Percentiles rank a stretch among this genome's conserved stretches.
phyloP scores from a whole-genome alignment of 2,113 vertebrate genomes.

The Struthio camelus region DNA sequence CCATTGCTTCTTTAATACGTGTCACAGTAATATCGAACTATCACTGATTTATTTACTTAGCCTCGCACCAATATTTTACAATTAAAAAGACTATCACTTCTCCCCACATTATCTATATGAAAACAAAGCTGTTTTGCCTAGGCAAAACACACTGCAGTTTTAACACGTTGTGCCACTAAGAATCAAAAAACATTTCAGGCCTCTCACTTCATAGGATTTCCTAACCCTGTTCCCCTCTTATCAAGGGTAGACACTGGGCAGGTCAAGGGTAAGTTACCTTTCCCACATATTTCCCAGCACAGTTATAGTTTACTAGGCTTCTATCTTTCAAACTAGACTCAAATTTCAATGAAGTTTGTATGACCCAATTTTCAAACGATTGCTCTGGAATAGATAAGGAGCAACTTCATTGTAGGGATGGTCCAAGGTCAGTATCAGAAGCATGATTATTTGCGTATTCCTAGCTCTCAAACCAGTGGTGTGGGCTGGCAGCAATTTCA shows the following conservation, averaged over 20 bases:
- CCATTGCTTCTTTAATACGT: background rate
- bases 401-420: background rate
- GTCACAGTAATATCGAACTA: background rate
- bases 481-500: background rate
- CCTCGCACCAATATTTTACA: background rate
- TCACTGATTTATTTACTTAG: background rate
- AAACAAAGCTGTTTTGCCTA: background rate
- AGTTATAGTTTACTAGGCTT: background rate
- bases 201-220: background rate
- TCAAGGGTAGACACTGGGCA: background rate
- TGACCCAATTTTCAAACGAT: background rate
- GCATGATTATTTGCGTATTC: background rate
- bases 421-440: background rate
- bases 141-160: background rate
- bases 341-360: too few species aligned
- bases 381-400: background rate
- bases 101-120: too few species aligned
- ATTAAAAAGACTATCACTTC: too few species aligned
- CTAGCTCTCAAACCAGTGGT: background rate
- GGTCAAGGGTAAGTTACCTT: background rate
- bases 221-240: background rate
- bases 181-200: background rate
- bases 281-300: background rate
- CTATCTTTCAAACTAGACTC: background rate
- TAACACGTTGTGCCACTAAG: background rate